Percentiles rank a stretch among this genome's conserved stretches.
phyloP scores from a whole-genome alignment of 2,888 invertebrate species.

The Microplitis manilae region DNA sequence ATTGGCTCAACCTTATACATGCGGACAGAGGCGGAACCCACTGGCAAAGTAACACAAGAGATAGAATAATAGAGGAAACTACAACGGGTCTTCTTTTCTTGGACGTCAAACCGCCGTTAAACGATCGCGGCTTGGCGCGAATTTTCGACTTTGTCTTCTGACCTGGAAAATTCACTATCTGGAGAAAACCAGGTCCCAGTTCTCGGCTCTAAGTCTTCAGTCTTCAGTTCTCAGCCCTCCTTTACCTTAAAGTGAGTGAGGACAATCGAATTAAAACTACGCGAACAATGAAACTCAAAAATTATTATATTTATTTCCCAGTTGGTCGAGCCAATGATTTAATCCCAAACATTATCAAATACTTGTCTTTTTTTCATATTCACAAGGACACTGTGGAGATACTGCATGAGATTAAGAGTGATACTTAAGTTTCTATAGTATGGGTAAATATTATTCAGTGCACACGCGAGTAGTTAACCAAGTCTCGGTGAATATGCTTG shows the following conservation, averaged over 20 bases:
- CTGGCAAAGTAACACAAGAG: constrained; percentile 22
- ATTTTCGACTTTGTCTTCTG: constrained; percentile 43
- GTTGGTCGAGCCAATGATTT: background rate
- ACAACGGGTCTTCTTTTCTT: constrained; percentile 21
- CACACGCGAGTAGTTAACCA: constrained; percentile 44
- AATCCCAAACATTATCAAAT: background rate
- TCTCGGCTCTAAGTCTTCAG: background rate
- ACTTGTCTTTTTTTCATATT: background rate
- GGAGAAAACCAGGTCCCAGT: background rate
- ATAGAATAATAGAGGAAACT: constrained; percentile 21
- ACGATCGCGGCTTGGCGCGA: constrained; percentile 36
- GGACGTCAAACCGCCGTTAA: constrained; percentile 43
- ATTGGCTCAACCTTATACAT: constrained; percentile 53
- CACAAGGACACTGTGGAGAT: background rate
- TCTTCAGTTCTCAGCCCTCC: background rate
- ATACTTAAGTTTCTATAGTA: constrained; percentile 25
- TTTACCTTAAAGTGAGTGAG: background rate
- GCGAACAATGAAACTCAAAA: background rate
- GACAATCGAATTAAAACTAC: background rate
- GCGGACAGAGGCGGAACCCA: constrained; percentile 1
- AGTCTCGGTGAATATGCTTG: constrained; percentile 37
- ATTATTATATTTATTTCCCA: background rate
- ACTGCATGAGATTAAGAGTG: constrained; percentile 18
- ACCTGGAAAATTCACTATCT: constrained; percentile 25
- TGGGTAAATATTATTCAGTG: constrained; percentile 42